Conservation (phyloP, 2,113 vertebrate genomes). For the Indicator maculatus region DNA sequence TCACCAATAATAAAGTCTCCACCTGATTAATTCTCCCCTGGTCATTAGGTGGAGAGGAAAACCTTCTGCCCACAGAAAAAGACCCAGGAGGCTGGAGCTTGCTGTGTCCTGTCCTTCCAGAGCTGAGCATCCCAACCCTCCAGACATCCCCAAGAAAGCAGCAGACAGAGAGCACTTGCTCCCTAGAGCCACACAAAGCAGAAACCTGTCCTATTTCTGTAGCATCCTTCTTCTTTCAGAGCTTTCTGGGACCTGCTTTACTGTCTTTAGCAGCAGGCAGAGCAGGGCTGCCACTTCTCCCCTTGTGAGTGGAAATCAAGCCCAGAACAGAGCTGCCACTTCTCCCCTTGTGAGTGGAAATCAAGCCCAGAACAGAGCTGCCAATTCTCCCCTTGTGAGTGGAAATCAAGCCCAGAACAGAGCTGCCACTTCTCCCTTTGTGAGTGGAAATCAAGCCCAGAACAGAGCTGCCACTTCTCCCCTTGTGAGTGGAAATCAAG, state of each 20-base stretch:
- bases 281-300: neutral
- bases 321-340: too few species aligned
- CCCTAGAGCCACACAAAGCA: neutral
- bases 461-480: too few species aligned
- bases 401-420: too few species aligned
- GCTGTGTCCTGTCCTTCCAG: rapidly evolving
- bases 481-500: too few species aligned
- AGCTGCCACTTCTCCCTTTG: too few species aligned
- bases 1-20: neutral
- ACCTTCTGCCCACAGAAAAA: neutral
- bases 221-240: neutral
- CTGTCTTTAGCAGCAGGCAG: neutral
- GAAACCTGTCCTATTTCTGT: neutral
- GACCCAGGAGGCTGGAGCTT: neutral
- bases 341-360: too few species aligned
- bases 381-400: too few species aligned
- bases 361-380: too few species aligned
- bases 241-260: neutral
- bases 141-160: neutral
- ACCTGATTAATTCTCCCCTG: neutral
- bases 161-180: neutral
- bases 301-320: neutral
- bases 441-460: too few species aligned
- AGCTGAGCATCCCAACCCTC: neutral
- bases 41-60: neutral